These are phyloP conservation scores for Macrobrachium rosenbergii DNA, from an alignment of 1,140 invertebrate genomes.

Conservation along the genomic window DNA sequence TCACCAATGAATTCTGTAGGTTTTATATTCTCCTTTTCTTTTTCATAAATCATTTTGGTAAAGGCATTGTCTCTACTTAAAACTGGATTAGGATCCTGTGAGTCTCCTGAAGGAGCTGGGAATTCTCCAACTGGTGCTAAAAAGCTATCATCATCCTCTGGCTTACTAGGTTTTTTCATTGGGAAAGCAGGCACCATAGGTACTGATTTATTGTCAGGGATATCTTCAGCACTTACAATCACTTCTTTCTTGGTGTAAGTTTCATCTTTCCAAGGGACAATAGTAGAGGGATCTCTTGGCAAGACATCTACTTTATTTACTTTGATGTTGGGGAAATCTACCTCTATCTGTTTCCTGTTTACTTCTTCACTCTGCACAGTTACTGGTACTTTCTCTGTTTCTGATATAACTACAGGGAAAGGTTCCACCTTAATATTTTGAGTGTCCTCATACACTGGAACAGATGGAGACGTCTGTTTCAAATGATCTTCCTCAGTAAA, in stretches of 20 bases:
- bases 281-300: not conserved
- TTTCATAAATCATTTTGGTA: too few relatives aligned
- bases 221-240: not conserved
- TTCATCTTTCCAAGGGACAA: not conserved
- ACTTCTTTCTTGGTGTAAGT: not conserved
- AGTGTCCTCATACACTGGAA: conserved; percentile 28
- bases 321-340: not conserved
- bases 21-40: too few relatives aligned
- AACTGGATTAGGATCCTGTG: not conserved
- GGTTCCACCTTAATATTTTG: not conserved
- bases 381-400: not conserved
- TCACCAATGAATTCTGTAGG: too few relatives aligned
- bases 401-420: not conserved
- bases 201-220: not conserved
- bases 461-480: not conserved
- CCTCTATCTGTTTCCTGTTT: not conserved
- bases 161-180: not conserved
- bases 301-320: not conserved
- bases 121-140: not conserved
- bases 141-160: not conserved
- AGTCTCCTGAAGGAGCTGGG: not conserved
- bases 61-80: too few relatives aligned
- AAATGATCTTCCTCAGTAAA: conserved; percentile 21
- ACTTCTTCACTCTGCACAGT: not conserved
- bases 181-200: not conserved